A percentile compares a stretch with the other conserved stretches of the same genome.
phyloP scores from a whole-genome alignment of 2,888 invertebrate genomes.

The Argyresthia goedartella region DNA sequence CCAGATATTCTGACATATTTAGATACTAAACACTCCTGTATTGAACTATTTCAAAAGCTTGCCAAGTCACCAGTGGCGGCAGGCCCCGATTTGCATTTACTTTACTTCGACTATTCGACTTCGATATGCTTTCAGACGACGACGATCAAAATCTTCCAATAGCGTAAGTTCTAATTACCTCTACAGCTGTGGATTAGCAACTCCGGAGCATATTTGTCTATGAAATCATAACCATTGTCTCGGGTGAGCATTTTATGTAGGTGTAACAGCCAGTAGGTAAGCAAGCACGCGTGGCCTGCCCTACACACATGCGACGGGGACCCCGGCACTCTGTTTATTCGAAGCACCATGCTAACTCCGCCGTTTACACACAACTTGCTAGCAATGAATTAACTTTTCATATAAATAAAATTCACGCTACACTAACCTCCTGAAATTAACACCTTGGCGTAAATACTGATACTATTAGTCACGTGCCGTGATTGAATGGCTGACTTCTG shows the following conservation, averaged over 20 bases:
- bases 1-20: too few species aligned
- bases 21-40: too few species aligned
- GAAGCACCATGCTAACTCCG: slow-evolving; percentile 61
- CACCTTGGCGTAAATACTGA: slow-evolving; percentile 64
- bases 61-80: too few species aligned
- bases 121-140: too few species aligned
- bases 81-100: too few species aligned
- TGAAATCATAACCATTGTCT: too few species aligned
- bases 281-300: too few species aligned
- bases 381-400: slow-evolving; percentile 70
- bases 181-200: not conserved
- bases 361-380: slow-evolving; percentile 67
- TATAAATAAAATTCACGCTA: slow-evolving; percentile 71
- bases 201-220: slow-evolving; percentile 3
- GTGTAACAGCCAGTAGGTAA: too few species aligned
- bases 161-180: not conserved
- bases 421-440: slow-evolving; percentile 71
- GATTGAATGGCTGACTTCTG: slow-evolving; percentile 21
- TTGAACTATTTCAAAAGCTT: too few species aligned
- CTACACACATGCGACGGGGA: slow-evolving; percentile 13
- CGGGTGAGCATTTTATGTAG: too few species aligned
- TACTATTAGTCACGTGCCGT: slow-evolving; percentile 42
- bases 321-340: slow-evolving; percentile 44
- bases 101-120: too few species aligned
- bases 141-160: too few species aligned